Conservation (phyloP, 2,113 vertebrate genomes). For the Brienomyrus brachyistius region DNA sequence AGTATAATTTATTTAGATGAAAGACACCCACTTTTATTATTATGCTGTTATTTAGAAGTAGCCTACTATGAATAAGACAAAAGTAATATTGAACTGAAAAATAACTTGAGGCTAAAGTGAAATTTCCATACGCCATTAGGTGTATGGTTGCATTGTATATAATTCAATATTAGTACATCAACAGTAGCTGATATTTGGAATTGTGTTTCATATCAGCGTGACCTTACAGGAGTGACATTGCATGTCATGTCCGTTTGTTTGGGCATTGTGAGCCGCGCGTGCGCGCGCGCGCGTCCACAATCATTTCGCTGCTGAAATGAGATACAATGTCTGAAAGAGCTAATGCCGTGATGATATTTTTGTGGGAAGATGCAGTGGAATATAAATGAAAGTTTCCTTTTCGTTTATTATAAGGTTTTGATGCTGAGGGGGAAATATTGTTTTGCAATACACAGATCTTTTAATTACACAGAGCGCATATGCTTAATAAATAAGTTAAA, state of each 20-base stretch:
- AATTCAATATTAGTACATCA: neutral
- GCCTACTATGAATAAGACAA: neutral
- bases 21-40: neutral
- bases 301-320: neutral
- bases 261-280: constrained; percentile 8
- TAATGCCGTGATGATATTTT: neutral
- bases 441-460: neutral
- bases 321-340: neutral
- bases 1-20: neutral
- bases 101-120: neutral
- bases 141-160: neutral
- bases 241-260: constrained; percentile 8
- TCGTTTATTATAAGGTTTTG: neutral
- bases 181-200: neutral
- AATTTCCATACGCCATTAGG: neutral
- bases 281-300: neutral
- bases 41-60: neutral
- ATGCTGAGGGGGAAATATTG: neutral
- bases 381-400: neutral
- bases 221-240: constrained; percentile 4
- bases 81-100: neutral
- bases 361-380: neutral
- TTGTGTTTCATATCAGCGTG: neutral
- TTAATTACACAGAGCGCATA: neutral
- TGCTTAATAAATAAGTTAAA: neutral